Base-by-base conservation (phyloP, 2,797 vertebrate genomes). In the Premnoplex brunnescens region DNA sequence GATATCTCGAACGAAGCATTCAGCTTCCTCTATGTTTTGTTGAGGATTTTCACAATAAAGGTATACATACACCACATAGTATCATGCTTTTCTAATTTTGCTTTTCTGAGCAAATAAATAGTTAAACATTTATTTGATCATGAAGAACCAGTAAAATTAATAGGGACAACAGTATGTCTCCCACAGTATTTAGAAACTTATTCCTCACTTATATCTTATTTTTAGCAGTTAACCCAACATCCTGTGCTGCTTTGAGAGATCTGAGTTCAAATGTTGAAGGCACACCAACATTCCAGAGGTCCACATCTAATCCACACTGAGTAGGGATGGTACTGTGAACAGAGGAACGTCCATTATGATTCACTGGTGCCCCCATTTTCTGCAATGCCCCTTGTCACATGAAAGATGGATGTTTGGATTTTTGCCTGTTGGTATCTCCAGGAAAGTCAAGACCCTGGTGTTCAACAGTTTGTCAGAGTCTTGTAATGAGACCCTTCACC, bases 51-150 rank as follows among this genome's bases (percentile, higher is more conserved):
- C 28, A n/a, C 19, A 46, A 23, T 37, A 30, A 58, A 79, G 17
- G 11, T 8, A 28, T n/a, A 44, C 2, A 44, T 58, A 58, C 14
- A 79, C 36, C 8, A 39, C 11, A 30, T 2, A 52, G 12, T 17
- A 26, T 79, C 20, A 34, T 44, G 6, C 36, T 76, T 44, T 59
- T 43, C 23, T 66, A 76, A 32, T 36, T 62, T 11, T 39, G 14
- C 13, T 91, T 92, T 89, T 51, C 82, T 48, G 11, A 78, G 8
- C 5, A 71, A 77, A 88, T 62, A 77, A 39, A n/a, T 37, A 81
- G 13, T 46, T 85, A 85, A 37, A 43, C 2, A 41, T 81, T 30
- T 54, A 64, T 5, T 60, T 39, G 9, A 46, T 41, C 4, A 41
- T 9, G 20, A 71, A 66, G 15, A 79, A 62, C 22, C 37, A 39